phyloP scores from a whole-genome alignment of 2,797 vertebrate species.

The Synanceia verrucosa region DNA sequence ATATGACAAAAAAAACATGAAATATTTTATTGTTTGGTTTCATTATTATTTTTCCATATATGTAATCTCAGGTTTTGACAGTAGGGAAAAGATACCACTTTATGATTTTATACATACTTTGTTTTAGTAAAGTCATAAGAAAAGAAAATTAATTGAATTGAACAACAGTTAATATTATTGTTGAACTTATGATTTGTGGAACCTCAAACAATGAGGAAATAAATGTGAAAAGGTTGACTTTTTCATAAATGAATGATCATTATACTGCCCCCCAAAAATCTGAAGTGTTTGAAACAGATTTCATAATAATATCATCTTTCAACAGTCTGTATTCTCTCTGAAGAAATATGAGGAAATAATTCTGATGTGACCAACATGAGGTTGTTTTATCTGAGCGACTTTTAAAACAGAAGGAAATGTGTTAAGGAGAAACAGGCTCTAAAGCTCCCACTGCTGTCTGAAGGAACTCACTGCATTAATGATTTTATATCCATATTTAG shows the following conservation, averaged over 20 bases:
- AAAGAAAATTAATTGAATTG: background rate
- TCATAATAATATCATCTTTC: constrained; percentile 7
- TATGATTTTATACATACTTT: background rate
- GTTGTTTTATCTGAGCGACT: constrained; percentile 4
- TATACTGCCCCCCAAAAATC: background rate
- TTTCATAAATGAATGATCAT: constrained; percentile 7
- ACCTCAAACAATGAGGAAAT: background rate
- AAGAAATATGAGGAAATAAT: background rate
- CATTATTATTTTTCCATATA: background rate
- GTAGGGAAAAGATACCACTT: background rate
- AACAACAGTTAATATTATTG: background rate
- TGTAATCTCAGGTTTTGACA: background rate
- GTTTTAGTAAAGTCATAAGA: background rate
- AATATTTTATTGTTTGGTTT: background rate
- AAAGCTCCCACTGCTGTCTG: constrained; percentile 81
- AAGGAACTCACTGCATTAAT: constrained; percentile 71
- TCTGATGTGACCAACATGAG: background rate
- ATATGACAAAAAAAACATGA: background rate
- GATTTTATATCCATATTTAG: constrained; percentile 20
- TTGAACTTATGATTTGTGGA: background rate
- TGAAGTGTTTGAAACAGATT: constrained; percentile 76
- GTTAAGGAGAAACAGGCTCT: constrained; percentile 42
- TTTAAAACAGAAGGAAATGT: constrained; percentile 31
- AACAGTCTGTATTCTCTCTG: background rate
- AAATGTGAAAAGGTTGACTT: constrained; percentile 13